Evolutionary conservation across 2,113 vertebrate genomes (phyloP).

Genomic region (Miniopterus natalensis): DNA sequence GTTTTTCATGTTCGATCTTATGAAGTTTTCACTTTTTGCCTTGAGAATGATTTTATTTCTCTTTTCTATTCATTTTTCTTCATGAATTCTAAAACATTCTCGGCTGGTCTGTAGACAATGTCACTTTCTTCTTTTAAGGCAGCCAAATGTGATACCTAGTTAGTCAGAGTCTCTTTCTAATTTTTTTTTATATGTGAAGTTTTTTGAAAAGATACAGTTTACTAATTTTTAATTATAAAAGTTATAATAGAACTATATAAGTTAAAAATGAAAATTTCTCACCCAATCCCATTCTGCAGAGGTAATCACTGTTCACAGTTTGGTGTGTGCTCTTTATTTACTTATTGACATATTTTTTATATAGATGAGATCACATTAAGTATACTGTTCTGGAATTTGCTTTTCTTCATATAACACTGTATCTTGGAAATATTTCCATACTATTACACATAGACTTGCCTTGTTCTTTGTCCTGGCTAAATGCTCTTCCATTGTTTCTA

Average conservation of each 20-base stretch:
- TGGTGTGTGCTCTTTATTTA: not conserved
- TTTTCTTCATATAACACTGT: not conserved
- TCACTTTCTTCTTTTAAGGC: not conserved
- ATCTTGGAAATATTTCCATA: constrained; percentile 10
- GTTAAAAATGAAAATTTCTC: not conserved
- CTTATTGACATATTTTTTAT: not conserved
- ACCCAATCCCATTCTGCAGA: not conserved
- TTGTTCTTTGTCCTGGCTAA: not conserved
- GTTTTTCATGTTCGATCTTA: not conserved
- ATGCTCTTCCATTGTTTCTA: not conserved
- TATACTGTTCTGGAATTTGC: not conserved
- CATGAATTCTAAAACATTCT: constrained; percentile 27
- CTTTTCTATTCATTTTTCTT: constrained; percentile 1
- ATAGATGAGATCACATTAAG: not conserved
- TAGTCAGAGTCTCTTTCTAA: not conserved
- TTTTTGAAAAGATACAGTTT: not conserved
- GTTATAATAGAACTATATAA: not conserved
- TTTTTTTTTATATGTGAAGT: not conserved
- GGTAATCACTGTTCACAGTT: not conserved
- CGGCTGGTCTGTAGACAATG: not conserved
- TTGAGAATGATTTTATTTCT: constrained; percentile 25
- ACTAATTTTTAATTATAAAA: constrained; percentile 22
- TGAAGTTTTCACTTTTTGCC: not conserved
- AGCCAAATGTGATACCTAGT: not conserved
- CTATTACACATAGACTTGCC: not conserved